Evolutionary conservation across 2,888 invertebrate genomes (phyloP).

Genomic region (Caenorhabditis doughertyi): DNA sequence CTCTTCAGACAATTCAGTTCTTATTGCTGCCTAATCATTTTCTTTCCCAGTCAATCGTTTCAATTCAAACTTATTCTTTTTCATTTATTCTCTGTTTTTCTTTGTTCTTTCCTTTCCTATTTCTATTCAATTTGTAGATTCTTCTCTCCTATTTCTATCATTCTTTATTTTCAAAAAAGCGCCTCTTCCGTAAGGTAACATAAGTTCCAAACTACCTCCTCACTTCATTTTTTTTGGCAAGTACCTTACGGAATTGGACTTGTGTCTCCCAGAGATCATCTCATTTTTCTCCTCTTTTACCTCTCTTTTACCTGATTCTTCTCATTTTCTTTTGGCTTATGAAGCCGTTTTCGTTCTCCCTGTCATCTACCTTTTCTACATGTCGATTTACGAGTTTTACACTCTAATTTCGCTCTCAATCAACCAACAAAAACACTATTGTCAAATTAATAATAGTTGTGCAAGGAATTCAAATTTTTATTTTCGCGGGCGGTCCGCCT

Average conservation of each 20-base stretch:
- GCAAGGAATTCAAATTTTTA: too few relatives aligned
- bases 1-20: constrained; percentile 46
- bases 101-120: constrained; percentile 7
- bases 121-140: constrained; percentile 47
- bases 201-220: constrained; percentile 65
- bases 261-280: constrained; percentile 57
- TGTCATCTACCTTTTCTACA: constrained; percentile 45
- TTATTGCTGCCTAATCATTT: constrained; percentile 49
- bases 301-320: constrained; percentile 3
- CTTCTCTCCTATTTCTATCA: background rate
- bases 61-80: constrained; percentile 4
- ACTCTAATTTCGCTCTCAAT: constrained; percentile 49
- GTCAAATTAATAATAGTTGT: too few relatives aligned
- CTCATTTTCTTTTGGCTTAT: constrained; percentile 25
- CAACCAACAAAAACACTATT: background rate
- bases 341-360: constrained; percentile 40
- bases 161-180: constrained; percentile 26
- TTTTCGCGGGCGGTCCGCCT: too few relatives aligned
- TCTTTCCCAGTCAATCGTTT: background rate
- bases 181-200: constrained; percentile 60
- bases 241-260: constrained; percentile 59
- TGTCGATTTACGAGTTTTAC: constrained; percentile 52
- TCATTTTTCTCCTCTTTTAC: background rate
- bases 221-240: constrained; percentile 27
- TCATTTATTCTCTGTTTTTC: constrained; percentile 10